Percentiles rank a stretch among this genome's conserved stretches.
These are phyloP conservation scores for Drosophila picticornis DNA, from an alignment of 2,888 invertebrate genomes.

Conservation along the genomic window DNA sequence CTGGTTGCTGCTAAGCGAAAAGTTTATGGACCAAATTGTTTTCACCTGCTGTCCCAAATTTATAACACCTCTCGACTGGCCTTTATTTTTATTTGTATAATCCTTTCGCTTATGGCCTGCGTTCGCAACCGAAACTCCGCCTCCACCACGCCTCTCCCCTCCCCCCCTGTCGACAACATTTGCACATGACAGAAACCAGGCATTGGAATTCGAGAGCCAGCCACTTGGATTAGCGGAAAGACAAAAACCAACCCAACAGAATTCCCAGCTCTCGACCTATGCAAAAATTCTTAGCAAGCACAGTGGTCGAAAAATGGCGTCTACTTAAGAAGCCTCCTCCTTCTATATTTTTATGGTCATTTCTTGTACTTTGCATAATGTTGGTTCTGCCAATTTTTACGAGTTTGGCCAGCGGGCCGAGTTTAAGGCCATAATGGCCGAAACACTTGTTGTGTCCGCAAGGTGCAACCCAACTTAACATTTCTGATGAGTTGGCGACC, in stretches of 20 bases:
- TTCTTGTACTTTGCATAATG: conserved; percentile 73
- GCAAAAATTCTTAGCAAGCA: conserved; percentile 50
- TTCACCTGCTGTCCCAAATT: conserved; percentile 80
- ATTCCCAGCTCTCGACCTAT: conserved; percentile 41
- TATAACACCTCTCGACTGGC: conserved; percentile 69
- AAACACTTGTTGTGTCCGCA: conserved; percentile 72
- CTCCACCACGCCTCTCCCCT: not conserved
- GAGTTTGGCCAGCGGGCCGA: conserved; percentile 47
- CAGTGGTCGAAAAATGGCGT: conserved; percentile 51
- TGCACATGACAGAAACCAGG: conserved; percentile 78
- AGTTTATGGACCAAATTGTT: conserved; percentile 81
- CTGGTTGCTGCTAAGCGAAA: conserved; percentile 71
- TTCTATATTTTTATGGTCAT: conserved; percentile 46
- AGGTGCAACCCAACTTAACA: conserved; percentile 28
- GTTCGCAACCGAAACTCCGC: conserved; percentile 1
- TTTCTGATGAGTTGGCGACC: conserved; percentile 59
- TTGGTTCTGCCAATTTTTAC: conserved; percentile 67
- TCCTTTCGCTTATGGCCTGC: conserved; percentile 70
- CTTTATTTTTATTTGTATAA: conserved; percentile 80
- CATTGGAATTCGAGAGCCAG: conserved; percentile 73
- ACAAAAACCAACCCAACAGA: conserved; percentile 66
- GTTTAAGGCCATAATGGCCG: conserved; percentile 59
- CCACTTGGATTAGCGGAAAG: conserved; percentile 76
- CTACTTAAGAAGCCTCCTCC: conserved; percentile 1
- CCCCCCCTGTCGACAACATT: conserved; percentile 43